Percentiles rank a stretch among this genome's conserved stretches.
Evolutionary conservation across 2,113 vertebrate genomes (phyloP).

Genomic region (Bubo blakistoni): DNA sequence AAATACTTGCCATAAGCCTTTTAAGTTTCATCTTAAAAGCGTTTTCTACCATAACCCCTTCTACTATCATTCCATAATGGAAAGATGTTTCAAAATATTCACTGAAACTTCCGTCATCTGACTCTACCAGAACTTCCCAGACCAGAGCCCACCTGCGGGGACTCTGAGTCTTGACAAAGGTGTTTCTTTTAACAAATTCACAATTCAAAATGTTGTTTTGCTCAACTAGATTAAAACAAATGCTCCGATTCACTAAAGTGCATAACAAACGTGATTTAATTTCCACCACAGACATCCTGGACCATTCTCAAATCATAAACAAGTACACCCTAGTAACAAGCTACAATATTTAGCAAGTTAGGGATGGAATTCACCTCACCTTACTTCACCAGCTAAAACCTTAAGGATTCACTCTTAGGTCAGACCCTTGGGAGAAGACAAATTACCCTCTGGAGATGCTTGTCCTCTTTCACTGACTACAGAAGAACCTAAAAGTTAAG

Average conservation of each 20-base stretch:
- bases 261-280: background rate
- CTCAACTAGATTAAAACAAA: background rate
- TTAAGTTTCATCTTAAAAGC: background rate
- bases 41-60: background rate
- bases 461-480: background rate
- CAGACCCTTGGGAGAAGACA: background rate
- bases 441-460: background rate
- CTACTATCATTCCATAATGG: background rate
- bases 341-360: background rate
- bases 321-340: background rate
- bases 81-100: background rate
- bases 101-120: background rate
- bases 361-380: background rate
- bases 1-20: background rate
- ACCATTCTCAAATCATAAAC: background rate
- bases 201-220: background rate
- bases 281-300: background rate
- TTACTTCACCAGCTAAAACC: background rate
- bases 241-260: background rate
- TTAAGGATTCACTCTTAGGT: background rate
- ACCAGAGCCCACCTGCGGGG: accelerated
- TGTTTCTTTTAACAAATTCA: background rate
- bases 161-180: background rate
- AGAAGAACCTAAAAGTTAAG: background rate
- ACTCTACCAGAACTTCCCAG: background rate